These are phyloP conservation scores for Platorchestia sp. DNA, from an alignment of 1,140 invertebrate genomes.

Conservation along the genomic window DNA sequence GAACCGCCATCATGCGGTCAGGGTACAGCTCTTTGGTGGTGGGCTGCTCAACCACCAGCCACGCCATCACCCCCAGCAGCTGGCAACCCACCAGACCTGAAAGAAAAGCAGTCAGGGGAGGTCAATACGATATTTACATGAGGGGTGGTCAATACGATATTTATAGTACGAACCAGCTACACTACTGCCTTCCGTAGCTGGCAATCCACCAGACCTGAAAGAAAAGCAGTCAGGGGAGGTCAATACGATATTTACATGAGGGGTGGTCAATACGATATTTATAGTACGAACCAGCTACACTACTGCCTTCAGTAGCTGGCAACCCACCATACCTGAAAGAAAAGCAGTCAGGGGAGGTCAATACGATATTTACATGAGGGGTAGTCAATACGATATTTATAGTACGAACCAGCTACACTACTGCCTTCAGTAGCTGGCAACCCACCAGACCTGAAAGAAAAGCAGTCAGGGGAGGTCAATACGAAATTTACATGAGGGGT, in stretches of 20 bases:
- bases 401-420: constrained; percentile 80
- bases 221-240: not conserved
- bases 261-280: too few relatives aligned
- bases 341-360: not conserved
- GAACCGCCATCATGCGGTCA: constrained; percentile 73
- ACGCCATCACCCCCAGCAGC: constrained; percentile 76
- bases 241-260: too few relatives aligned
- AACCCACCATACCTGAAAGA: constrained; percentile 74
- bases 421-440: constrained; percentile 76
- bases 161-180: too few relatives aligned
- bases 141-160: too few relatives aligned
- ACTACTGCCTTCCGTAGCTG: constrained; percentile 76
- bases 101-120: not conserved
- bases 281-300: constrained; percentile 81
- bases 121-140: not conserved
- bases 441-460: constrained; percentile 74
- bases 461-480: not conserved
- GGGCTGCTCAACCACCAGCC: constrained; percentile 79
- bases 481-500: too few relatives aligned
- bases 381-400: too few relatives aligned
- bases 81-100: constrained; percentile 77
- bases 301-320: constrained; percentile 76
- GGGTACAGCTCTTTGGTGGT: constrained; percentile 76
- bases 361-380: too few relatives aligned
- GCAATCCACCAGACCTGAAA: constrained; percentile 75